Base-by-base conservation (phyloP, 1,140 invertebrate genomes). In the Penaeus vannamei region DNA sequence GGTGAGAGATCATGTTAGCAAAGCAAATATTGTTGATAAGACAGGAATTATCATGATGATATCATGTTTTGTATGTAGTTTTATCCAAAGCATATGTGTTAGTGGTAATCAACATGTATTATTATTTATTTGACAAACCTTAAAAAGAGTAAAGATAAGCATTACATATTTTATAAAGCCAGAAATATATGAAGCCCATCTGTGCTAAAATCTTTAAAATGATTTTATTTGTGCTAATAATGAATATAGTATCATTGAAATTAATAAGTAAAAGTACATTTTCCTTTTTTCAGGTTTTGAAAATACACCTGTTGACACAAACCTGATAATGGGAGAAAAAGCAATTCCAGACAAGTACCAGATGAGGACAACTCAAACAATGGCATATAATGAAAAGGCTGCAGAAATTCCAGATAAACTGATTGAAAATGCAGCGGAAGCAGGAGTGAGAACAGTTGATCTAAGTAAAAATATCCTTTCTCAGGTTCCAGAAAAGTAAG, bases 401-500 rank as follows among this genome's bases (percentile, higher is more conserved):
- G 92, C 93, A 0, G 91, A 93, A 46, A 93, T 98, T 36, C 96
- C 97, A 17, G 94, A 95, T 23, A 93, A 96, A 76, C 94, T 97
- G 1, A 95, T 97, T 92, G 93, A 95, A 69, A 93, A 95, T 81
- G 97, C 97, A 22, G 93, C 93, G 19, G 94, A 95, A 85, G 96
- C 96, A 23, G 95, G 95, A 91, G 96, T 97, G 2, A 95, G 95
- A 76, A 95, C 94, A 64, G 94, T 98, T 36, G 97, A 98, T 93
- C 93, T 98, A 64, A 96, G 95, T 84, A 96, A 96, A 93, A 98
- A 98, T 93, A 95, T 94, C 91, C 93, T 98, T 0, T 93, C 93
- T 12, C 92, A 94, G 14, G 91, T 97, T 87, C 96, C 97, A 14
- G 91, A 93, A n/a, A 95, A 95, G 96, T 97, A 93, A 93, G 93